Evolutionary conservation across 2,113 vertebrate genomes (phyloP).

Genomic region (Saimiri boliviensis): DNA sequence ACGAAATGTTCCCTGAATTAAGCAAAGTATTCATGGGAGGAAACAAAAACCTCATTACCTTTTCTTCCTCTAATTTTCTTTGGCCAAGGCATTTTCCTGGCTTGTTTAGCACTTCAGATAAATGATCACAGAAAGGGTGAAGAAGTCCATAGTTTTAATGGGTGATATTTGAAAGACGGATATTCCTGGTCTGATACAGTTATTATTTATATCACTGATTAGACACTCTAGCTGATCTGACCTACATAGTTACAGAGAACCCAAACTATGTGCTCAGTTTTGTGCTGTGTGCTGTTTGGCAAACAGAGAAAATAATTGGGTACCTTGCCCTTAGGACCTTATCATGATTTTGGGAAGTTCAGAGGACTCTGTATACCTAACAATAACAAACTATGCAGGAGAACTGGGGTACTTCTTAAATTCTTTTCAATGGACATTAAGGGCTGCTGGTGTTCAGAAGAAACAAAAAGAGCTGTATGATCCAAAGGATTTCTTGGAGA

Average conservation of each 20-base stretch:
- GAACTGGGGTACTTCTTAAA: accelerated
- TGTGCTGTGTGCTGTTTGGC: not conserved
- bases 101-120: not conserved
- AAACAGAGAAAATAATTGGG: not conserved
- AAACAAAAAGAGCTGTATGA: not conserved
- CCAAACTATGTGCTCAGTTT: not conserved
- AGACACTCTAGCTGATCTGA: not conserved
- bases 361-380: not conserved
- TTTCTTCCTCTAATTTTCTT: not conserved
- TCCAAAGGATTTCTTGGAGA: not conserved
- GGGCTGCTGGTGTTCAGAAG: not conserved
- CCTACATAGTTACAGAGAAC: not conserved
- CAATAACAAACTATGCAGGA: not conserved
- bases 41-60: not conserved
- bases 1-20: conserved; percentile 24
- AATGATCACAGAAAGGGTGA: not conserved
- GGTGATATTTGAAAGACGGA: not conserved
- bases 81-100: not conserved
- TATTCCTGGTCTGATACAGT: not conserved
- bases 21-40: not conserved
- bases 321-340: not conserved
- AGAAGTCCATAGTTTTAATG: not conserved
- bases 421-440: not conserved
- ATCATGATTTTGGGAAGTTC: not conserved
- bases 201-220: not conserved